These are phyloP conservation scores for Vultur gryphus DNA, from an alignment of 2,797 vertebrate genomes.

Conservation along the genomic window DNA sequence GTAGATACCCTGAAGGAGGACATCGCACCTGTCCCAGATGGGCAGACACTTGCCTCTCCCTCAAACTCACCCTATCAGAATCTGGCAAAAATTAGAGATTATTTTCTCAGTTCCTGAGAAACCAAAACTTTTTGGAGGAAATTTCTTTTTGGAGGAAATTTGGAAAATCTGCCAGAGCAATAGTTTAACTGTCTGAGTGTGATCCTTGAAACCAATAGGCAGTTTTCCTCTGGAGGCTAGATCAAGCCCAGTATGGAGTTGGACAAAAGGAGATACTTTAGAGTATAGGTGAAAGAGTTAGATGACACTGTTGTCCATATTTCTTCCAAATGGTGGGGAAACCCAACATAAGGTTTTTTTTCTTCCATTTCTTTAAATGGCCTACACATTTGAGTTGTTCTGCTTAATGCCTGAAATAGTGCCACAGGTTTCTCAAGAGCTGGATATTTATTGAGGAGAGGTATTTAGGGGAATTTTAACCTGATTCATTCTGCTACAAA, in stretches of 20 bases:
- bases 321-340: background rate
- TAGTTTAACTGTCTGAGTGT: background rate
- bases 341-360: background rate
- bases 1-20: background rate
- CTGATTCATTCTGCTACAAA: background rate
- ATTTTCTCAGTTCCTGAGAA: background rate
- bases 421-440: background rate
- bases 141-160: background rate
- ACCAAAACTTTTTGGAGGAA: background rate
- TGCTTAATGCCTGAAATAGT: background rate
- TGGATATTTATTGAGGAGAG: background rate
- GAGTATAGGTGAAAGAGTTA: background rate
- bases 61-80: background rate
- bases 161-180: background rate
- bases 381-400: background rate
- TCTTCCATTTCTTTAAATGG: background rate
- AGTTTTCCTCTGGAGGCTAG: background rate
- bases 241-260: background rate
- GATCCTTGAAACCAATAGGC: background rate
- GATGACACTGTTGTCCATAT: background rate
- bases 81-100: background rate
- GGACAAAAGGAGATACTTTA: background rate
- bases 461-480: background rate
- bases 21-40: background rate
- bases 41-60: background rate